Evolutionary conservation across 1,140 invertebrate species (phyloP), one percentile per base, ranked within the genome.

Genomic region (Laupala kohalensis): DNA sequence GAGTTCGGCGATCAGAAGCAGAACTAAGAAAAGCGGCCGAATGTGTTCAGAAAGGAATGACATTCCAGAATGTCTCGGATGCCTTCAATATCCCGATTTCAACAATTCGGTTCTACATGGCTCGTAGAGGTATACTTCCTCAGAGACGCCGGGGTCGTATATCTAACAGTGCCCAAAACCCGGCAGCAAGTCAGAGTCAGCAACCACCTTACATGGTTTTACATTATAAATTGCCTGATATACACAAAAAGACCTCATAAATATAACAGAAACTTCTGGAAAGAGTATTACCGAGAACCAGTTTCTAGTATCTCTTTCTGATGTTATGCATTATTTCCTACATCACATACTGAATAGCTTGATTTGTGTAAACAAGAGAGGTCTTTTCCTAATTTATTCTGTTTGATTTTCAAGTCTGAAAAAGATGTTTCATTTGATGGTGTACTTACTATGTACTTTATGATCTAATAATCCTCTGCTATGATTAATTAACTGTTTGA

Each of bases 21-120:
- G 87, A 90, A 76, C 77, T 92, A 25, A 86, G 89, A 3, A 86
- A 90, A 77, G 90, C 90, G 4, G 90, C 90, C 2, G 90, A 92
- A 77, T 90, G 90, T 79, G 90, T 92, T 29, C 88, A 88, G 13
- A 85, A 89, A 25, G 90, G 90, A 15, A 89, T 89, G 82, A 92
- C 90, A 75, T 92, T 92, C 83, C 90, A 92, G 80, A 91, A 89
- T 9, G 90, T 91, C 53, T 91, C 89, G 53, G 89, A 92, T 77
- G 90, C 90, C 83, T 92, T 91, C 78, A 91, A 91, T 77, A 92
- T 92, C 80, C 90, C 90, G 67, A 91, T 92, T 73, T 91, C 89
- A n/a, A 92, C 90, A 69, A 92, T 92, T 78, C 86, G 86, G 79
- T 92, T 92, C 79, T 92, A 91, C 79, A 92, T 92, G 90, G 90